Evolutionary conservation across 2,888 invertebrate genomes (phyloP).

Genomic region (Odontomyia ornata): DNA sequence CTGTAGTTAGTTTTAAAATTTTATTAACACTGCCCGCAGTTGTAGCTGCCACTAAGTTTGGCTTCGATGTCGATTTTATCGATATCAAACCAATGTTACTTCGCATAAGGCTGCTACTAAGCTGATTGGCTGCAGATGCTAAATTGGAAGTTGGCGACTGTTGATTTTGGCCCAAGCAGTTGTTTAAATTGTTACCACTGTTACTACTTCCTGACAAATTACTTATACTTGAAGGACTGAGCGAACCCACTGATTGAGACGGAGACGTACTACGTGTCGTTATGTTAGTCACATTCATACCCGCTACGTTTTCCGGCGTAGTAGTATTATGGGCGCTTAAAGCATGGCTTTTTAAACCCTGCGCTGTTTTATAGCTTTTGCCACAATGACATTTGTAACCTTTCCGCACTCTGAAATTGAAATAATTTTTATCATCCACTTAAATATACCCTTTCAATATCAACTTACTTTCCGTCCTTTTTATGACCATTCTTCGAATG

Average conservation of each 20-base stretch:
- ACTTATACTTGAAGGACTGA: constrained; percentile 64
- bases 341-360: constrained; percentile 80
- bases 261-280: constrained; percentile 62
- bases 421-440: not conserved
- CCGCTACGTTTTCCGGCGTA: constrained; percentile 54
- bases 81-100: constrained; percentile 63
- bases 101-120: constrained; percentile 59
- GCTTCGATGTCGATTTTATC: constrained; percentile 57
- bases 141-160: constrained; percentile 50
- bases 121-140: constrained; percentile 25
- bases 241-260: constrained; percentile 62
- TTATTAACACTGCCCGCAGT: constrained; percentile 58
- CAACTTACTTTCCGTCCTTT: constrained; percentile 82
- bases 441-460: not conserved
- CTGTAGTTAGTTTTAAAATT: constrained; percentile 62
- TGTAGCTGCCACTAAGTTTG: constrained; percentile 61
- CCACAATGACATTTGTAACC: constrained; percentile 85
- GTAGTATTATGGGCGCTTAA: constrained; percentile 62
- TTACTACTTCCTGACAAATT: constrained; percentile 63
- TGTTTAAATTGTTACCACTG: constrained; percentile 55
- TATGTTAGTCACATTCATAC: constrained; percentile 51
- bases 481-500: constrained; percentile 88
- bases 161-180: constrained; percentile 48
- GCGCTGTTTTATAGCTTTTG: constrained; percentile 84
- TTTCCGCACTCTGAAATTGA: constrained; percentile 73